Percentiles rank a stretch among this genome's conserved stretches.
phyloP scores from a whole-genome alignment of 1,140 invertebrate species.

The Trachymyrmex cornetzi region DNA sequence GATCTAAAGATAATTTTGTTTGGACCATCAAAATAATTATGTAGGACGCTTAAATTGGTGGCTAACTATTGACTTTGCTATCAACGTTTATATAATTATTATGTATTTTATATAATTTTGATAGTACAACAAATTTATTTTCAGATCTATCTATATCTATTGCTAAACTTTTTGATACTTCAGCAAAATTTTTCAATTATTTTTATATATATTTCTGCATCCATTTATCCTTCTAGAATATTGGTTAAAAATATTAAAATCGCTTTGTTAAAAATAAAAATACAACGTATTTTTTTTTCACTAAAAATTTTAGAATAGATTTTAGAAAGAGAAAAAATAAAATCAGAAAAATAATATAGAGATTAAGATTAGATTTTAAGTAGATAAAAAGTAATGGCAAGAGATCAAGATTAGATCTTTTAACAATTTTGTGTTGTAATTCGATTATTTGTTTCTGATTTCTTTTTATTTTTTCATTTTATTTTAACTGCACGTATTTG shows the following conservation, averaged over 20 bases:
- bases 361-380: background rate
- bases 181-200: background rate
- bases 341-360: background rate
- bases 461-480: background rate
- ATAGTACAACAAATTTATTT: too few species aligned
- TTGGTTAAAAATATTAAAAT: constrained; percentile 7
- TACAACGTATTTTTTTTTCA: background rate
- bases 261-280: background rate
- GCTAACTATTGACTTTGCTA: too few species aligned
- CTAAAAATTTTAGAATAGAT: background rate
- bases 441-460: background rate
- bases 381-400: background rate
- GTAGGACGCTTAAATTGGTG: too few species aligned
- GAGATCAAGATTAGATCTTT: background rate
- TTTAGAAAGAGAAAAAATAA: background rate
- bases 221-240: background rate
- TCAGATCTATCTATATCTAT: too few species aligned
- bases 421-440: background rate
- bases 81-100: too few species aligned
- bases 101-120: too few species aligned
- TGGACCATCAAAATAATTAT: too few species aligned
- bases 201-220: background rate
- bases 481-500: background rate
- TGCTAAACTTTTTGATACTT: too few species aligned
- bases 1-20: too few species aligned